phyloP scores from a whole-genome alignment of 92 coral and sea anemone species.

The Diadumene lineata region DNA sequence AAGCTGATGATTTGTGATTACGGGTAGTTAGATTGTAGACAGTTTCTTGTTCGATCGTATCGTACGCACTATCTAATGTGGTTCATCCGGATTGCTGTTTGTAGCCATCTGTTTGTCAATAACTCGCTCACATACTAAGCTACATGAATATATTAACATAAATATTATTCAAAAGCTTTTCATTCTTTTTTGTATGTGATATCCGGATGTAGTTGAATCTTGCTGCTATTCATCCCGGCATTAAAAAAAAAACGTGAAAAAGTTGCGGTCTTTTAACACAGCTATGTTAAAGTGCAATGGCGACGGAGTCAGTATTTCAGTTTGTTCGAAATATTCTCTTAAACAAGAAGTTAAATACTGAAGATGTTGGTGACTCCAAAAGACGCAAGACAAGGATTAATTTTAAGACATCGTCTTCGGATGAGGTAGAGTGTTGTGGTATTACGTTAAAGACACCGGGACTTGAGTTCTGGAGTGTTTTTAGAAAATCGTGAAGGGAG shows the following conservation, averaged over 20 bases:
- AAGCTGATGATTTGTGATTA: slow-evolving; percentile 2
- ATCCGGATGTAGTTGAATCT: slow-evolving; percentile 20
- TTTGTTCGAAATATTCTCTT: slow-evolving; percentile 18
- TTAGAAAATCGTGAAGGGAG: background rate
- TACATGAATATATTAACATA: slow-evolving; percentile 26
- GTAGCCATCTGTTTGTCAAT: slow-evolving; percentile 28
- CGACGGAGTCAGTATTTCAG: slow-evolving; percentile 8
- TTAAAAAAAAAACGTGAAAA: too few relatives aligned
- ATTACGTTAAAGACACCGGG: background rate
- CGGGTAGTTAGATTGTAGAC: background rate
- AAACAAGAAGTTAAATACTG: slow-evolving; percentile 2
- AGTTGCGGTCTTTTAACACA: background rate
- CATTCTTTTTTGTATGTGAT: background rate
- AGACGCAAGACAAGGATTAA: slow-evolving; percentile 8
- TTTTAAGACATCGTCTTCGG: slow-evolving; percentile 11
- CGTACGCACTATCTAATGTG: slow-evolving; percentile 4
- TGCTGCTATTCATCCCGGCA: too few relatives aligned
- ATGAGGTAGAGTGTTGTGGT: slow-evolving; percentile 13
- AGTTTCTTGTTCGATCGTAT: background rate
- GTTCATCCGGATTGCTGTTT: slow-evolving; percentile 10
- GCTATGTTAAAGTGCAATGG: slow-evolving; percentile 10
- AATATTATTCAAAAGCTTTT: slow-evolving; percentile 2
- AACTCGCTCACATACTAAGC: slow-evolving; percentile 14
- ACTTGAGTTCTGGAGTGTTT: background rate
- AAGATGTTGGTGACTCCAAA: background rate